A percentile compares a stretch with the other conserved stretches of the same genome.
These are phyloP conservation scores for Collichthys lucidus DNA, from an alignment of 2,113 vertebrate genomes.

Conservation along the genomic window DNA sequence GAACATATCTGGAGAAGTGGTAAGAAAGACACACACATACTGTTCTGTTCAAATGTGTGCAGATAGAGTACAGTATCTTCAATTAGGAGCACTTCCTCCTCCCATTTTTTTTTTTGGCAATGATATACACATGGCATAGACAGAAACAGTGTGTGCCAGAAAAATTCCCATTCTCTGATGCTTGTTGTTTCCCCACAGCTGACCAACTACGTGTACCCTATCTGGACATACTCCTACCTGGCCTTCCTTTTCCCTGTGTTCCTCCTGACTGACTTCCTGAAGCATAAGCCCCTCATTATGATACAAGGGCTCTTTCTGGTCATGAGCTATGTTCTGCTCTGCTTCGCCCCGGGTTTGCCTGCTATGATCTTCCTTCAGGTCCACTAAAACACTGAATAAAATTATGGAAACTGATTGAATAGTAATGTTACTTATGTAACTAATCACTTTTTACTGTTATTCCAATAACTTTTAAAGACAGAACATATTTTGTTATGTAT, in stretches of 20 bases:
- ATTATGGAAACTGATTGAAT: neutral
- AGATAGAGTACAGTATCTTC: neutral
- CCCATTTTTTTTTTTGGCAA: neutral
- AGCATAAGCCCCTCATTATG: constrained; percentile 81
- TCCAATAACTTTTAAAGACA: neutral
- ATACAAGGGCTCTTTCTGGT: constrained; percentile 80
- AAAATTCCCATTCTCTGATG: neutral
- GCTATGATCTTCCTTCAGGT: constrained; percentile 81
- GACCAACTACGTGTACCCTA: constrained; percentile 82
- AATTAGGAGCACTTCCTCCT: neutral
- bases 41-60: neutral
- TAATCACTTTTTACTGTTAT: too few relatives aligned
- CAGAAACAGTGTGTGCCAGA: neutral
- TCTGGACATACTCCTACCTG: constrained; percentile 85
- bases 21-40: constrained; percentile 51
- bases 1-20: constrained; percentile 83
- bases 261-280: constrained; percentile 81
- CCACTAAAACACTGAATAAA: neutral
- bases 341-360: constrained; percentile 74
- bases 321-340: constrained; percentile 77
- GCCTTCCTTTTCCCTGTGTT: constrained; percentile 81
- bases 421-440: neutral
- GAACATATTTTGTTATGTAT: neutral
- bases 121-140: neutral
- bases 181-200: constrained; percentile 62